Conservation (phyloP, 2,113 vertebrate species). For the Pangasianodon gigas region DNA sequence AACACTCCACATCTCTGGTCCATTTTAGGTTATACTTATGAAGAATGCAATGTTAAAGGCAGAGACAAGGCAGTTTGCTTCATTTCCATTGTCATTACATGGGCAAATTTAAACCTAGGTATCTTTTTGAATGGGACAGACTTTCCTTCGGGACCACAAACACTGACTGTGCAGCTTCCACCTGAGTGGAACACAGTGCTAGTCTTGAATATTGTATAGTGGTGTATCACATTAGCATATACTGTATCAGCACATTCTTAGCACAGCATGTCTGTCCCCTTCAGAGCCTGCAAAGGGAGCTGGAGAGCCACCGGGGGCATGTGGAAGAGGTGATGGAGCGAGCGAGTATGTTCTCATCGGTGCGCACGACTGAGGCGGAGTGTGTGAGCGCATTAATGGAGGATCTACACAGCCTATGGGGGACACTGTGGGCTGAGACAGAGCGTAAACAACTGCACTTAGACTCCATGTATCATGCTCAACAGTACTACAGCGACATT, state of each 20-base stretch:
- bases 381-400: slow-evolving; percentile 76
- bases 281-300: slow-evolving; percentile 86
- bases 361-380: slow-evolving; percentile 83
- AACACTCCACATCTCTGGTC: slow-evolving; percentile 36
- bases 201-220: background rate
- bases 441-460: slow-evolving; percentile 83
- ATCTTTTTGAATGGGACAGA: background rate
- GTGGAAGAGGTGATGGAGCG: slow-evolving; percentile 87
- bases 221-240: background rate
- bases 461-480: slow-evolving; percentile 88
- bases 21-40: background rate
- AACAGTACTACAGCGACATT: slow-evolving; percentile 91
- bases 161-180: background rate
- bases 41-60: background rate
- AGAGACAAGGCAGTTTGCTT: background rate
- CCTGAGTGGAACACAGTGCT: background rate
- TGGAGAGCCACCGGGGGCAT: slow-evolving; percentile 80
- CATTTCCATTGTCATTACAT: background rate
- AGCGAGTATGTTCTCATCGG: slow-evolving; percentile 75
- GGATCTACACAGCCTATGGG: slow-evolving; percentile 80
- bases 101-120: background rate
- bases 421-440: slow-evolving; percentile 76
- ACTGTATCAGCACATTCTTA: background rate
- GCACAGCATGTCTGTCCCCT: background rate
- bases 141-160: background rate